Conservation (phyloP, 2,888 invertebrate species). For the Celastrina argiolus region DNA sequence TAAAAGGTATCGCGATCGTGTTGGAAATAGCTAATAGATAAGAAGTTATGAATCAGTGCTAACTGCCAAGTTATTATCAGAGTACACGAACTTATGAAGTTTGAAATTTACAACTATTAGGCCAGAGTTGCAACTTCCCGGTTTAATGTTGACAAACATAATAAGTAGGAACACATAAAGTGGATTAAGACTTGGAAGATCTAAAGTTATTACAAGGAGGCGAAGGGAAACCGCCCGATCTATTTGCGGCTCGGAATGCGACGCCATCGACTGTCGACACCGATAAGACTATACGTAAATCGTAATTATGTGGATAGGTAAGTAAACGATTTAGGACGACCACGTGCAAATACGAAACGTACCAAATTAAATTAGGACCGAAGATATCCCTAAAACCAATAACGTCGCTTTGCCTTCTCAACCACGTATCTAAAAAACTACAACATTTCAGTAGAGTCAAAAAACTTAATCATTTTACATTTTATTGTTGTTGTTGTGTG, state of each 20-base stretch:
- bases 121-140: neutral
- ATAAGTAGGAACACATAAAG: neutral
- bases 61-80: neutral
- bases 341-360: neutral
- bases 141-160: neutral
- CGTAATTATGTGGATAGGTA: neutral
- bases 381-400: neutral
- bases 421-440: too few relatives aligned
- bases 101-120: neutral
- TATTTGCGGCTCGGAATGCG: slow-evolving; percentile 25
- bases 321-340: neutral
- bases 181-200: slow-evolving; percentile 27
- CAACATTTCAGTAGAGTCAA: too few relatives aligned
- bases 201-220: slow-evolving; percentile 3
- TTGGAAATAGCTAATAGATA: too few relatives aligned
- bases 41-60: neutral
- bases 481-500: too few relatives aligned
- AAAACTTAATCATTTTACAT: too few relatives aligned
- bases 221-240: slow-evolving; percentile 11
- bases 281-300: neutral
- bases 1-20: too few relatives aligned
- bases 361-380: neutral
- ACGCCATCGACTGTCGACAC: slow-evolving; percentile 17
- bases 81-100: neutral
- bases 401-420: too few relatives aligned